A percentile compares a stretch with the other conserved stretches of the same genome.
Evolutionary conservation across 92 coral and sea anemone species (phyloP).

Genomic region (Plumapathes pennacea): DNA sequence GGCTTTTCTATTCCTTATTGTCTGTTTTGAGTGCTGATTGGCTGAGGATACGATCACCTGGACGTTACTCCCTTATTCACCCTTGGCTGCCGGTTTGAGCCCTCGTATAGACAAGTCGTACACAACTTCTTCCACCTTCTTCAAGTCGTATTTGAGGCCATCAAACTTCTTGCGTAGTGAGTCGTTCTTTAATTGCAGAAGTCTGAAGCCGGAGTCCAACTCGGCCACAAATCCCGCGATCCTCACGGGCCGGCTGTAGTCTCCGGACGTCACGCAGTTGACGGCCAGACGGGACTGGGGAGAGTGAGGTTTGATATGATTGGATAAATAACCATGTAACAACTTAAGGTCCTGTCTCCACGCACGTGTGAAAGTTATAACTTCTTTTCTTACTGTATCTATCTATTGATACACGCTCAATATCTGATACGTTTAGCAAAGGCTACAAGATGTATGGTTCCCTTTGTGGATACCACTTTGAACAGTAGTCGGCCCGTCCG

Average conservation of each 20-base stretch:
- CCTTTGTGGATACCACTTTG: no score
- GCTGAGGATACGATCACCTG: not conserved
- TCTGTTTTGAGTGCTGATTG: not conserved
- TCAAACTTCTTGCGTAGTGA: slow-evolving; percentile 90
- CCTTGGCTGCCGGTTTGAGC: slow-evolving; percentile 50
- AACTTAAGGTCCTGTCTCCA: no score
- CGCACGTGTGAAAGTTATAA: no score
- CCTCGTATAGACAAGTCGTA: slow-evolving; percentile 93
- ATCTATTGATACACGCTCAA: no score
- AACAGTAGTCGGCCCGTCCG: no score
- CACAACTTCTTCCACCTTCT: slow-evolving; percentile 98
- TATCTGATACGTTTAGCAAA: no score
- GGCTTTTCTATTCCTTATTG: not conserved
- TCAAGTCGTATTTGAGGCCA: slow-evolving; percentile 94
- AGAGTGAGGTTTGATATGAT: no score
- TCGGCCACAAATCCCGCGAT: slow-evolving; percentile 90
- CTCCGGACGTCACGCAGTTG: slow-evolving; percentile 90
- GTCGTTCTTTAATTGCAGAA: slow-evolving; percentile 93
- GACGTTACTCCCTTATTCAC: not conserved
- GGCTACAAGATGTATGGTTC: no score
- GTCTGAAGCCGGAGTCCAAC: slow-evolving; percentile 92
- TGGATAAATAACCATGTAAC: no score
- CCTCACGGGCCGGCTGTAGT: slow-evolving; percentile 76
- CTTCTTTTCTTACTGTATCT: no score
- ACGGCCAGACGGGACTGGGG: slow-evolving; percentile 94